Base-by-base conservation (phyloP, 2,113 vertebrate species). In the Rallus limicola region DNA sequence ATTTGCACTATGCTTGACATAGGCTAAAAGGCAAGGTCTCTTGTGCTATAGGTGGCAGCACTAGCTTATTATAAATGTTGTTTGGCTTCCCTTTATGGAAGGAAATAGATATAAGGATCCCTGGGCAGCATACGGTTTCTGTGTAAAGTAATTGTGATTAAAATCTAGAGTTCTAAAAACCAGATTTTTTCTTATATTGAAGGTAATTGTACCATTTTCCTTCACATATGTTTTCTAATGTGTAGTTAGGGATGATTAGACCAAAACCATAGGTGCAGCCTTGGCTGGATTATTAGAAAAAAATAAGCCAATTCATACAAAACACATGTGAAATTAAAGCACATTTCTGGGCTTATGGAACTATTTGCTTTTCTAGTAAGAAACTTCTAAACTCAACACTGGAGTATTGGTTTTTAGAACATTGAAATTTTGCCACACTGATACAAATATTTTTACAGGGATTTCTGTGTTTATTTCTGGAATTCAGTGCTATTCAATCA, bases 21-120 rank as follows among this genome's bases (percentile, higher is more conserved):
- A 34, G 16, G 62, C 23, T 68, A 64, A 81, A 86, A 91, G 36
- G 16, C 17, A 29, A 87, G 44, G 11, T 50, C 15, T 78, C 18
- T 85, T 62, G 90, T 95, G 23, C 91, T 70, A 58, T 76, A 96
- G 79, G 36, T 97, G 85, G 93, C 88, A 96, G 90, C 88, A 95
- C 34, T 79, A 74, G 34, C 46, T 92, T 91, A 50, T 77, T 62
- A 16, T 46, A 94, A 87, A 34, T 7, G 26, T 55, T 87, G 40
- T 13, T 74, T 38, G 11, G 10, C 16, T 90, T 55, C 9, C 5
- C 29, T 82, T 23, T 69, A 17, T 56, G 36, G n/a, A 55, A 44
- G 46, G 16, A 75, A 82, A 20, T 19, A 11, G 4, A 26, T 63
- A 5, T 15, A 68, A 84, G 74, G 16, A 31, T 38, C 48, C 3